These are phyloP conservation scores for Drosophila navojoa DNA, from an alignment of 1,140 invertebrate genomes.

Conservation along the genomic window DNA sequence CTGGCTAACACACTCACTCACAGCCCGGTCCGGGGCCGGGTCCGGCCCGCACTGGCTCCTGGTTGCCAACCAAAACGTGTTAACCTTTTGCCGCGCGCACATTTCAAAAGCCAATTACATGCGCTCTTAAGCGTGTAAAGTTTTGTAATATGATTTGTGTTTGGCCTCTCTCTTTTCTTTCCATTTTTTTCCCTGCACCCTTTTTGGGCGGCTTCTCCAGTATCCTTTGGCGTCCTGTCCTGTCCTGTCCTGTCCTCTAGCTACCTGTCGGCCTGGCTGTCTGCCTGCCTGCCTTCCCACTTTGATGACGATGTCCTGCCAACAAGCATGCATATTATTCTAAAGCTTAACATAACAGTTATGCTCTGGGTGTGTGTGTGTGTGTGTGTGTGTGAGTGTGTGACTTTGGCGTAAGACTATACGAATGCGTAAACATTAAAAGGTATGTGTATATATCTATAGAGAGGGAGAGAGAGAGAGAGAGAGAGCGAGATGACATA, in stretches of 20 bases:
- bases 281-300: neutral
- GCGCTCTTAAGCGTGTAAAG: slow-evolving; percentile 82
- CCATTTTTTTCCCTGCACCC: too few relatives aligned
- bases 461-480: too few relatives aligned
- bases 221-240: slow-evolving; percentile 34
- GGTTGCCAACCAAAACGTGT: slow-evolving; percentile 65
- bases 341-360: slow-evolving; percentile 5
- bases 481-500: too few relatives aligned
- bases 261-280: neutral
- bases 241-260: too few relatives aligned
- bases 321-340: slow-evolving; percentile 23
- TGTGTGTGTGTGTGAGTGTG: neutral
- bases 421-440: too few relatives aligned
- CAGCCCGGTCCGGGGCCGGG: neutral
- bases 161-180: slow-evolving; percentile 18
- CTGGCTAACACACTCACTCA: neutral
- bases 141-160: slow-evolving; percentile 81
- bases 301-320: slow-evolving; percentile 13
- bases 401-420: neutral
- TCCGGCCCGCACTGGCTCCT: neutral
- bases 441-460: neutral
- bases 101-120: slow-evolving; percentile 82
- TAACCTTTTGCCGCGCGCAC: slow-evolving; percentile 68
- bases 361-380: neutral
- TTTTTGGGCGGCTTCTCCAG: slow-evolving; percentile 32